phyloP scores from a whole-genome alignment of 1,140 invertebrate genomes.

The Paraescarpia echinospica region DNA sequence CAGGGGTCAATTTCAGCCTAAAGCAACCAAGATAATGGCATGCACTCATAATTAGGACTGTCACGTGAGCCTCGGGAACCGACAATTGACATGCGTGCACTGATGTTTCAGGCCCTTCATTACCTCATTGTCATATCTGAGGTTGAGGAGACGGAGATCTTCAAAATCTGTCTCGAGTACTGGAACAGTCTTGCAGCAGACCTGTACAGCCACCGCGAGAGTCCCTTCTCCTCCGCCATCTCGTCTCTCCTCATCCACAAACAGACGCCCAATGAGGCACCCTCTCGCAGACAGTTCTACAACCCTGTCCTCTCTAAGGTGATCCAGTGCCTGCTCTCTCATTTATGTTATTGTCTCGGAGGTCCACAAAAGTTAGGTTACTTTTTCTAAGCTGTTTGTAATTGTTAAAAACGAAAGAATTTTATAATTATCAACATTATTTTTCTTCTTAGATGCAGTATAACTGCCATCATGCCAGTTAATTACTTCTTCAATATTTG shows the following conservation, averaged over 20 bases:
- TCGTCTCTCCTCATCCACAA: not conserved
- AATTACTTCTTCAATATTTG: too few relatives aligned
- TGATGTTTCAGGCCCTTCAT: conserved; percentile 67
- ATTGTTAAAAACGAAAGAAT: too few relatives aligned
- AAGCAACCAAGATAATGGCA: not conserved
- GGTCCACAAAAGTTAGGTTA: not conserved
- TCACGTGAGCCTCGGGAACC: not conserved
- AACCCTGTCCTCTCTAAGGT: conserved; percentile 55
- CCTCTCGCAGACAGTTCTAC: conserved; percentile 49
- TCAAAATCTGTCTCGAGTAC: conserved; percentile 99
- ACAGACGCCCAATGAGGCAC: conserved; percentile 39
- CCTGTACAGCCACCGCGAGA: conserved; percentile 72
- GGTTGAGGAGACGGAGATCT: conserved; percentile 99
- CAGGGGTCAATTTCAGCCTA: not conserved
- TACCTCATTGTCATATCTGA: conserved; percentile 97
- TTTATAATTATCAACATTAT: not conserved
- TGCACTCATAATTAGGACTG: not conserved
- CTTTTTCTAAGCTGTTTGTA: too few relatives aligned
- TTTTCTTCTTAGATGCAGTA: not conserved
- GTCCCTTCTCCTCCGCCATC: conserved; percentile 46
- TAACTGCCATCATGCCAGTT: too few relatives aligned
- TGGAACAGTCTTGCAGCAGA: conserved; percentile 93
- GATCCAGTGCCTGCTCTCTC: not conserved
- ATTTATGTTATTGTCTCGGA: not conserved
- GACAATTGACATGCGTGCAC: not conserved